These are phyloP conservation scores for Loxodonta africana DNA, from an alignment of 2,113 vertebrate genomes.

Conservation along the genomic window DNA sequence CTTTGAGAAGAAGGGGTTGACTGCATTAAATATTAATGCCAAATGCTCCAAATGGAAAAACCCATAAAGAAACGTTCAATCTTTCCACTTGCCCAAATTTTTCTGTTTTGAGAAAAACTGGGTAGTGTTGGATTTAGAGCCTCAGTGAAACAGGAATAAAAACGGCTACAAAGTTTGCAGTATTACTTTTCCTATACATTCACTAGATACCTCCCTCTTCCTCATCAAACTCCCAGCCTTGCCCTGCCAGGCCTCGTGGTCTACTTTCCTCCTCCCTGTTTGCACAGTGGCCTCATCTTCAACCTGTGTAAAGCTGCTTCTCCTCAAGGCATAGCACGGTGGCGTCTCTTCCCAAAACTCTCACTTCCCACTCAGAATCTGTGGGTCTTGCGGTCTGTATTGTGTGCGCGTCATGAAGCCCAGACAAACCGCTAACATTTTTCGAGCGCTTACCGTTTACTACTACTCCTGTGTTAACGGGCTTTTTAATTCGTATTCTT, in stretches of 20 bases:
- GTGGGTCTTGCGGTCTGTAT: background rate
- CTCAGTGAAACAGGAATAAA: background rate
- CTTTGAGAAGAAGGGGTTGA: background rate
- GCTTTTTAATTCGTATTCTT: background rate
- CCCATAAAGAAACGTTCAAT: too few species aligned
- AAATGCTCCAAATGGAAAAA: background rate
- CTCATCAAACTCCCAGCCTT: background rate
- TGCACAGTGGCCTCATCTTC: background rate
- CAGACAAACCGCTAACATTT: background rate
- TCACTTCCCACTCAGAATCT: background rate
- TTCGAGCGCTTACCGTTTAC: background rate
- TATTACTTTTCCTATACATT: background rate
- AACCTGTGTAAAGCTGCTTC: background rate
- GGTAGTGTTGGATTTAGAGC: background rate
- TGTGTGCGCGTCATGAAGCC: background rate
- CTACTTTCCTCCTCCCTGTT: background rate
- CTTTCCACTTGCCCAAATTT: background rate
- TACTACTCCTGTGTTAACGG: background rate
- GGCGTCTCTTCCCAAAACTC: background rate
- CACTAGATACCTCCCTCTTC: background rate
- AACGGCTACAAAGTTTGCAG: fast-evolving
- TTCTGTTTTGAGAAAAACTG: background rate
- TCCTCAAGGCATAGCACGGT: background rate
- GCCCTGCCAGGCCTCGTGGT: too few species aligned
- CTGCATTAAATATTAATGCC: background rate